phyloP scores from a whole-genome alignment of 2,113 vertebrate genomes.

The Hippocampus mohnikei region DNA sequence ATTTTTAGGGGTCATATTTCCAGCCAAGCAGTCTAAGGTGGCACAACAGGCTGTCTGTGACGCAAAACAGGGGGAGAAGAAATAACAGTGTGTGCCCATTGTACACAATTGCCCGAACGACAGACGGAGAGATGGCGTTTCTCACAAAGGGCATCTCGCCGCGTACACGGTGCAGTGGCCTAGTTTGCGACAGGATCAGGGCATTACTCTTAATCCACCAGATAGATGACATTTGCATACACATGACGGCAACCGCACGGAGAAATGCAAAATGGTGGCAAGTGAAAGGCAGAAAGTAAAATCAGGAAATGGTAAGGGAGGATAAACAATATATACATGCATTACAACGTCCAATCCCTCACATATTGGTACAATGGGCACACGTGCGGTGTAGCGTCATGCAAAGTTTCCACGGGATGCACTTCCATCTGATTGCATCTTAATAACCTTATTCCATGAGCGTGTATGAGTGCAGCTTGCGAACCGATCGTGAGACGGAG shows the following conservation, averaged over 20 bases:
- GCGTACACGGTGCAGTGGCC: slow-evolving; percentile 55
- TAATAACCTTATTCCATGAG: slow-evolving; percentile 28
- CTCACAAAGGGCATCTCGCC: slow-evolving; percentile 33
- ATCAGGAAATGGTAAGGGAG: slow-evolving; percentile 7
- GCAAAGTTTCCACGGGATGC: slow-evolving; percentile 39
- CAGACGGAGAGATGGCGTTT: slow-evolving; percentile 25
- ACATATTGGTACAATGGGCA: slow-evolving; percentile 22
- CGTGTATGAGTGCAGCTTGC: background rate
- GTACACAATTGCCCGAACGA: slow-evolving; percentile 32
- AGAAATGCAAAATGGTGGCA: slow-evolving; percentile 34
- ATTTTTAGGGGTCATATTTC: slow-evolving; percentile 25
- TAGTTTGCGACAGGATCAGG: slow-evolving; percentile 67
- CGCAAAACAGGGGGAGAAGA: slow-evolving; percentile 35
- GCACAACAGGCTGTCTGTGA: slow-evolving; percentile 36
- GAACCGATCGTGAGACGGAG: background rate
- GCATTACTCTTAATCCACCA: slow-evolving; percentile 70
- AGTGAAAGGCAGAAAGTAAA: background rate
- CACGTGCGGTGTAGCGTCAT: slow-evolving; percentile 48
- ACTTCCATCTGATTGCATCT: slow-evolving; percentile 36
- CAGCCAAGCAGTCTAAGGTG: slow-evolving; percentile 13
- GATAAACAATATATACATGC: background rate
- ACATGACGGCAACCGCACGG: slow-evolving; percentile 23
- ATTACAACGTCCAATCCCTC: slow-evolving; percentile 19
- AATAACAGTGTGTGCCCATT: slow-evolving; percentile 31
- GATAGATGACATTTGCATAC: slow-evolving; percentile 63